Base-by-base conservation (phyloP, 2,113 vertebrate genomes). In the Typhlomys cinereus region DNA sequence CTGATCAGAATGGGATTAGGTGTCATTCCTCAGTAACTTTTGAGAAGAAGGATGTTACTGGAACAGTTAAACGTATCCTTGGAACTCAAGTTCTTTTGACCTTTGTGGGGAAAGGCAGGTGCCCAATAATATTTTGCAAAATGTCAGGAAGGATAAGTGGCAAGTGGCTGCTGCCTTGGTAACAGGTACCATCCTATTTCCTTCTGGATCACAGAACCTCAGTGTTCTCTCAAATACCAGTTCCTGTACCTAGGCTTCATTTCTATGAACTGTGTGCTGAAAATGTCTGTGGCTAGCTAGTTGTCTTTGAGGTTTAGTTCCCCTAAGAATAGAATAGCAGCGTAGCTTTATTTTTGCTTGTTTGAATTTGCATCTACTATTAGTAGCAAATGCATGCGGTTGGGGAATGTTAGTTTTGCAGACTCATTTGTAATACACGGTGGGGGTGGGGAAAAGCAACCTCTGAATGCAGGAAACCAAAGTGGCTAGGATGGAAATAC, bases 381-480 rank as follows among this genome's bases (percentile, higher is more conserved):
- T 11, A 15, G 39, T 64, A 34, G 2, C 67, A 80, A 84, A 50
- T 57, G 14, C 29, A 73, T 70, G 57, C 20, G 69, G 91, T 29
- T 85, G 48, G 54, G 64, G 9, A n/a, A 62, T 73, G 64, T 85
- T n/a, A 71, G 10, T 54, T 67, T 93, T 29, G 79, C 20, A 69
- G 36, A 70, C 48, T 85, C 14, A 29, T 66, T 82, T 27, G 20
- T 78, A 86, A 48, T n/a, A n/a, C n/a, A 17, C 20, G 6, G 41
- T 44, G n/a, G 59, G 48, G 61, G n/a, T 50, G 48, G 61, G 54
- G 31, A 78, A 84, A 64, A 41, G 34, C 39, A 74, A 89, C 7
- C 18, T 81, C 61, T 83, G 70, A 74, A 59, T 86, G 89, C 89
- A 75, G 21, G 23, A 64, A 94, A 75, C 31, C 46, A 75, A 94